Percentiles rank a stretch among this genome's conserved stretches.
Conservation (phyloP, 2,888 invertebrate genomes). For the Alsophila aescularia region DNA sequence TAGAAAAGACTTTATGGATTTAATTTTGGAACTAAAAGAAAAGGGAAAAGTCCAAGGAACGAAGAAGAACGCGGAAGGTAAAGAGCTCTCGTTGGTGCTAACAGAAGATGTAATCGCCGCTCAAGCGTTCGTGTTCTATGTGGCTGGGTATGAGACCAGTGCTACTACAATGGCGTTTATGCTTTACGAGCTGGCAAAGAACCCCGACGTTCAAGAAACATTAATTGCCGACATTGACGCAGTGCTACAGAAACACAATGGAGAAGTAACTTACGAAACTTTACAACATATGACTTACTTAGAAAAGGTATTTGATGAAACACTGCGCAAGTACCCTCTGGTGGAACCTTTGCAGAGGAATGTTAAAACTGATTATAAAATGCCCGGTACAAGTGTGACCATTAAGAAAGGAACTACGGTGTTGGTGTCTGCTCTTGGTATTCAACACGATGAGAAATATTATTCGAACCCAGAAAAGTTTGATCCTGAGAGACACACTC, state of each 20-base stretch:
- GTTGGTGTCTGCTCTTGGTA: constrained; percentile 55
- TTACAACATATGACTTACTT: constrained; percentile 67
- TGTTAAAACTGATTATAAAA: constrained; percentile 53
- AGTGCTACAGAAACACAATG: constrained; percentile 50
- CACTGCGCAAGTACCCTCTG: constrained; percentile 73
- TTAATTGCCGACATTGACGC: constrained; percentile 55
- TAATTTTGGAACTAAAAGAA: constrained; percentile 52
- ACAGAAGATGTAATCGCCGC: constrained; percentile 60
- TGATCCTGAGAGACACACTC: constrained; percentile 29
- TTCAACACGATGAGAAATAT: constrained; percentile 69
- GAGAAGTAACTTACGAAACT: constrained; percentile 62
- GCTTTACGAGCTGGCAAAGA: constrained; percentile 59
- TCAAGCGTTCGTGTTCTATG: constrained; percentile 71
- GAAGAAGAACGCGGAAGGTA: constrained; percentile 32
- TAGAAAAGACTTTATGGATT: constrained; percentile 61
- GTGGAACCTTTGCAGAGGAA: constrained; percentile 61
- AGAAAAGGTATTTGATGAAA: constrained; percentile 61
- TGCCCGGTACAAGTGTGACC: constrained; percentile 60
- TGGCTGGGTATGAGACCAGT: constrained; percentile 74
- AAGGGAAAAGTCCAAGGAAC: constrained; percentile 40
- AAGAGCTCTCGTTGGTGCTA: constrained; percentile 41
- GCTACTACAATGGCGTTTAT: constrained; percentile 64
- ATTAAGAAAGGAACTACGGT: constrained; percentile 59
- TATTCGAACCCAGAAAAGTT: constrained; percentile 76
- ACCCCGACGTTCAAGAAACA: constrained; percentile 65